Conservation (phyloP, 2,113 vertebrate species). For the Oreotrochilus melanogaster region DNA sequence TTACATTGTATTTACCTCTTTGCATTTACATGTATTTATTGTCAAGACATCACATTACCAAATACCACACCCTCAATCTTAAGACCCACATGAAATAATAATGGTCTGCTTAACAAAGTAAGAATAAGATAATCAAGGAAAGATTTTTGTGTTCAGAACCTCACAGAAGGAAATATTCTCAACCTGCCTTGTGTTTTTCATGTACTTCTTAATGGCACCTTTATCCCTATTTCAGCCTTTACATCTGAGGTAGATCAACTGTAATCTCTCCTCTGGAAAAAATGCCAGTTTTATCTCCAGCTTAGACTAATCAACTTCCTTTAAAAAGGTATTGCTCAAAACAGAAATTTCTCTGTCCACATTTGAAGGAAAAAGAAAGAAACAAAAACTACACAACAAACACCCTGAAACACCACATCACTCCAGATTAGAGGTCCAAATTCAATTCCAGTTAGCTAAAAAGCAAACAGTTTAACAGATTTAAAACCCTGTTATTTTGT, state of each 20-base stretch:
- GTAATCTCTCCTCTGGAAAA: neutral
- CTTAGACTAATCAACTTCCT: neutral
- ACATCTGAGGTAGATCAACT: neutral
- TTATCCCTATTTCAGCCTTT: neutral
- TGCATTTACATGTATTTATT: neutral
- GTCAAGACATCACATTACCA: neutral
- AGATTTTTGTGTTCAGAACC: neutral
- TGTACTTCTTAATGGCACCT: neutral
- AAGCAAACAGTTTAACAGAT: neutral
- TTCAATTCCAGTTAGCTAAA: neutral
- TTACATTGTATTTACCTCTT: neutral
- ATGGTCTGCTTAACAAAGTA: neutral
- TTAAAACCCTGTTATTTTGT: neutral
- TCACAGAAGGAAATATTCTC: neutral
- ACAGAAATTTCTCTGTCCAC: neutral
- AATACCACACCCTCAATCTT: neutral
- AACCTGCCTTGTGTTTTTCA: neutral
- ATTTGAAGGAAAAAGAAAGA: neutral
- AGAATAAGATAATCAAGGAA: neutral
- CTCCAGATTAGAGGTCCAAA: neutral
- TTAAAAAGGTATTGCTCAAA: neutral
- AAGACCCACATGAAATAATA: neutral
- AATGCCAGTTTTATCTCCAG: neutral
- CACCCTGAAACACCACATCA: fast-evolving
- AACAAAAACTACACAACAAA: neutral